Evolutionary conservation across 2,888 invertebrate genomes (phyloP).

Genomic region (Taenaris catops): DNA sequence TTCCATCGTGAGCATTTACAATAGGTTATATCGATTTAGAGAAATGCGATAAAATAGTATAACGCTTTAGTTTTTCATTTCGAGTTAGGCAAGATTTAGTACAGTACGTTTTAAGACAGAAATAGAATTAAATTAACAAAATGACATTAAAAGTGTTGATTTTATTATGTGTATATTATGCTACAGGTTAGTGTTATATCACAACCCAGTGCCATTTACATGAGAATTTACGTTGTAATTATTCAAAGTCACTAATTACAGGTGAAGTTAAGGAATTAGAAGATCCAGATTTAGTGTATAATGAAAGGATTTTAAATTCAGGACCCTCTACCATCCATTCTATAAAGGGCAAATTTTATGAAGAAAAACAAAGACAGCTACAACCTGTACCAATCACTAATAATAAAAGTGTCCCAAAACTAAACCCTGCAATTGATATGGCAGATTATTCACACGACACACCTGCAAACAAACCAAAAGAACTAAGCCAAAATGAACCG

Average conservation of each 20-base stretch:
- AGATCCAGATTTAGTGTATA: background rate
- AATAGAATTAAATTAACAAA: background rate
- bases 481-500: background rate
- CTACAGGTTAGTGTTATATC: conserved; percentile 5
- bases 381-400: background rate
- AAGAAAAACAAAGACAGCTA: conserved; percentile 9
- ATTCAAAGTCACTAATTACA: conserved; percentile 1
- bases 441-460: background rate
- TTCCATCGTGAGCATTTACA: conserved; percentile 55
- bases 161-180: conserved; percentile 1
- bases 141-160: conserved; percentile 23
- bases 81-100: conserved; percentile 19
- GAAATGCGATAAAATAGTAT: conserved; percentile 40
- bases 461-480: background rate
- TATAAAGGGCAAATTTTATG: conserved; percentile 7
- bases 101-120: background rate
- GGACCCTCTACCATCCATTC: conserved; percentile 9
- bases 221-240: background rate
- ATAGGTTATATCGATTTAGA: conserved; percentile 55
- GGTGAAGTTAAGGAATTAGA: conserved; percentile 1
- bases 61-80: conserved; percentile 25
- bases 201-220: too few relatives aligned
- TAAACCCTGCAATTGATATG: background rate
- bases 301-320: background rate
- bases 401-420: background rate